Conservation (phyloP, 2,888 invertebrate genomes). For the Tholera decimalis region DNA sequence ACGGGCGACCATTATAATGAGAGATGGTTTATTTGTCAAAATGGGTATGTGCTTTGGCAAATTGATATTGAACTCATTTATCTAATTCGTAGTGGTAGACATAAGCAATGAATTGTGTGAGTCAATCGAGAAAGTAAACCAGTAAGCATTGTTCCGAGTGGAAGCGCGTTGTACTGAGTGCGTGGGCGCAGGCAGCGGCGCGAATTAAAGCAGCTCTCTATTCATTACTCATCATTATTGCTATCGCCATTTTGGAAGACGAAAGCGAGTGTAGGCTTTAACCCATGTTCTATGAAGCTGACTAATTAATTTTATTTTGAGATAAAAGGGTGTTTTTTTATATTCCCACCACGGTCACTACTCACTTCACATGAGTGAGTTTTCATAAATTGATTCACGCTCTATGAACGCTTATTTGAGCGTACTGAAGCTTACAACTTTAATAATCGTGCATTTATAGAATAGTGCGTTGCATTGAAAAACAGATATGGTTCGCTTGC, state of each 20-base stretch:
- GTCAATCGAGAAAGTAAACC: slow-evolving; percentile 91
- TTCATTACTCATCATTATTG: slow-evolving; percentile 91
- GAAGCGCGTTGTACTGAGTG: slow-evolving; percentile 87
- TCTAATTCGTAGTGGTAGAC: slow-evolving; percentile 87
- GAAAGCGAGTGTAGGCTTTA: slow-evolving; percentile 89
- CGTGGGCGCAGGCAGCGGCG: slow-evolving; percentile 88
- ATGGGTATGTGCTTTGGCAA: slow-evolving; percentile 74
- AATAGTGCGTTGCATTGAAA: slow-evolving; percentile 25
- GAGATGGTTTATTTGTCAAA: slow-evolving; percentile 77
- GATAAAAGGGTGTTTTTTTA: slow-evolving; percentile 77
- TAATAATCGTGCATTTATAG: slow-evolving; percentile 68
- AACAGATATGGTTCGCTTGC: slow-evolving; percentile 9
- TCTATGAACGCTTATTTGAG: slow-evolving; percentile 80
- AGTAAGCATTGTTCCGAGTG: slow-evolving; percentile 91
- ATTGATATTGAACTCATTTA: slow-evolving; percentile 84
- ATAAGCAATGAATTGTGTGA: slow-evolving; percentile 88
- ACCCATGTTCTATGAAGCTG: slow-evolving; percentile 68
- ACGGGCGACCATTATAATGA: slow-evolving; percentile 66
- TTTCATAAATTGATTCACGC: slow-evolving; percentile 80
- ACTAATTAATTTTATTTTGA: slow-evolving; percentile 74
- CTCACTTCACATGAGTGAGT: slow-evolving; percentile 78
- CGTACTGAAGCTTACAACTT: slow-evolving; percentile 73
- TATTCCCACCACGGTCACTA: slow-evolving; percentile 75
- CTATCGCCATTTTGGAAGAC: slow-evolving; percentile 88
- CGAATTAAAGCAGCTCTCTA: slow-evolving; percentile 91